phyloP scores from a whole-genome alignment of 2,797 vertebrate genomes.

The Argyrosomus regius region DNA sequence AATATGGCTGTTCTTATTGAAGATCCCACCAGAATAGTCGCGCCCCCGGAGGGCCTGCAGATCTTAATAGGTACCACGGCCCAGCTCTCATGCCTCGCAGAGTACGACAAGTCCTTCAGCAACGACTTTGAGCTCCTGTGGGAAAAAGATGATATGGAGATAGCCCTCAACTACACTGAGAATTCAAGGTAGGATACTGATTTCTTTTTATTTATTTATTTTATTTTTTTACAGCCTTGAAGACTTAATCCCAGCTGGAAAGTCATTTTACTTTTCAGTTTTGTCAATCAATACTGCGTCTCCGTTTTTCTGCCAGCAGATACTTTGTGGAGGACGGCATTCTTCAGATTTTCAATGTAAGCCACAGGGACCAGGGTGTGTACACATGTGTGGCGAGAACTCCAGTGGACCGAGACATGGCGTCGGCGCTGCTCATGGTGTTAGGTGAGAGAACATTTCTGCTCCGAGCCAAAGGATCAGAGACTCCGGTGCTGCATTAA shows the following conservation, averaged over 20 bases:
- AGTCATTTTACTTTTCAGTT: conserved; percentile 39
- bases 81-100: conserved; percentile 89
- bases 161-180: conserved; percentile 87
- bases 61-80: conserved; percentile 87
- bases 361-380: conserved; percentile 88
- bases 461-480: conserved; percentile 18
- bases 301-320: conserved; percentile 77
- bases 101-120: conserved; percentile 90
- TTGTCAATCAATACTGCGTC: conserved; percentile 43
- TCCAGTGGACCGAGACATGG: conserved; percentile 85
- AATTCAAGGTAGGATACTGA: conserved; percentile 85
- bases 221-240: conserved; percentile 23
- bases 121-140: conserved; percentile 91
- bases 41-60: conserved; percentile 86
- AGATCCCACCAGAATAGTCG: conserved; percentile 92
- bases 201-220: background rate
- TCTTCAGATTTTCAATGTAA: conserved; percentile 91
- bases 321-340: conserved; percentile 87
- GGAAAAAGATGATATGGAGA: conserved; percentile 88
- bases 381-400: conserved; percentile 91
- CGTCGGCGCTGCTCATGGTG: conserved; percentile 85
- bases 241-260: conserved; percentile 32
- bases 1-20: conserved; percentile 57
- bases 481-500: conserved; percentile 25
- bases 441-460: conserved; percentile 86